These are phyloP conservation scores for Hirtodrosophila alboralis DNA, from an alignment of 2,888 invertebrate genomes.

Conservation along the genomic window DNA sequence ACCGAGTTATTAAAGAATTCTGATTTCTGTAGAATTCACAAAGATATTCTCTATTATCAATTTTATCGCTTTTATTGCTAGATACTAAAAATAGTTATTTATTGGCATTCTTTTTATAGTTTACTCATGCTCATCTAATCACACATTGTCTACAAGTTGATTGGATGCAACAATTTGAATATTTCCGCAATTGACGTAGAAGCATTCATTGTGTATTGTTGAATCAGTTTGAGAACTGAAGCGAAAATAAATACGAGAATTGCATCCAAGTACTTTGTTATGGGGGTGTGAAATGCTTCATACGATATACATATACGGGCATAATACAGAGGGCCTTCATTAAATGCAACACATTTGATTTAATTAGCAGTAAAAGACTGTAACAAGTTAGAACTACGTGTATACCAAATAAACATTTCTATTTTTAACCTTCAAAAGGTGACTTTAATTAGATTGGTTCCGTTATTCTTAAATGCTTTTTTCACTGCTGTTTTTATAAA, in stretches of 20 bases:
- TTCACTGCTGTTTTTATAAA: conserved; percentile 4
- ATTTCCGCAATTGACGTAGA: conserved; percentile 33
- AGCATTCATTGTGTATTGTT: conserved; percentile 19
- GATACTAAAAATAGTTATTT: conserved; percentile 13
- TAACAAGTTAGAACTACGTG: conserved; percentile 2
- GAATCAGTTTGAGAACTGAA: not conserved
- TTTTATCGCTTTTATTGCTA: not conserved
- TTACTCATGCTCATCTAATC: conserved; percentile 7
- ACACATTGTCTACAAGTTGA: conserved; percentile 22
- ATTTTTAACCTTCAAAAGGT: conserved; percentile 63
- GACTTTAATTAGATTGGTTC: conserved; percentile 70
- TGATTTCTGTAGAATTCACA: not conserved
- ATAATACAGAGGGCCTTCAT: not conserved
- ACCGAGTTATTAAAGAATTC: no score
- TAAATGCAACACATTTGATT: conserved; percentile 24
- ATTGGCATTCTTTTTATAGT: not conserved
- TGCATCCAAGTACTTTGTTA: conserved; percentile 8
- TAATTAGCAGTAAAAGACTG: conserved; percentile 28
- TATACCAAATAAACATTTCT: conserved; percentile 5
- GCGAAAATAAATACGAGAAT: conserved; percentile 21
- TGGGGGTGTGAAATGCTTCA: not conserved
- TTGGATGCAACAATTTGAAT: conserved; percentile 18
- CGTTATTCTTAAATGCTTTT: conserved; percentile 34
- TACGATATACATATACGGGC: not conserved
- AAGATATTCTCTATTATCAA: not conserved